These are phyloP conservation scores for Bradypodion pumilum DNA, from an alignment of 2,797 vertebrate species.

Conservation along the genomic window DNA sequence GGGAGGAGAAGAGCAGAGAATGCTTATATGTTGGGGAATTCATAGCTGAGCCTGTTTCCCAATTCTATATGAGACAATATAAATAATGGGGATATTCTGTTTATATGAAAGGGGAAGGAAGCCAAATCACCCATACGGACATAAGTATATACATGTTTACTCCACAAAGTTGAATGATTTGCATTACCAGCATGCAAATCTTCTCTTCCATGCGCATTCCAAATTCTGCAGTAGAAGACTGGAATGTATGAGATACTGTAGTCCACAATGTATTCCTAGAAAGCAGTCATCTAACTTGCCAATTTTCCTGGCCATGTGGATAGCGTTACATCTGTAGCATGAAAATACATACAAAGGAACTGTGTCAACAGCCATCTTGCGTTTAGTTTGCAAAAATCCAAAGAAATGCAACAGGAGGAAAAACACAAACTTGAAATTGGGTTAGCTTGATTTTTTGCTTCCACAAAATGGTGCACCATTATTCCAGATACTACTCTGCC, in stretches of 20 bases:
- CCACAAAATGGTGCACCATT: slow-evolving; percentile 55
- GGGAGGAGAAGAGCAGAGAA: slow-evolving; percentile 50
- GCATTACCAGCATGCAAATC: slow-evolving; percentile 79
- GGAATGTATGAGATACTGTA: slow-evolving; percentile 78
- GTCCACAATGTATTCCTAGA: slow-evolving; percentile 58
- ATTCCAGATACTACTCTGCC: slow-evolving; percentile 59
- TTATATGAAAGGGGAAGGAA: slow-evolving; percentile 56
- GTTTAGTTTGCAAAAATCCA: slow-evolving; percentile 37
- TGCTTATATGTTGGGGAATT: slow-evolving; percentile 51
- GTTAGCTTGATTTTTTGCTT: slow-evolving; percentile 52
- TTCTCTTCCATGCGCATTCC: slow-evolving; percentile 61
- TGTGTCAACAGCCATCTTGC: slow-evolving; percentile 48
- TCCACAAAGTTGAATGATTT: slow-evolving; percentile 71
- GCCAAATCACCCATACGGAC: slow-evolving; percentile 70
- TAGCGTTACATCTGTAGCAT: slow-evolving; percentile 13
- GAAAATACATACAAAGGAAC: slow-evolving; percentile 32
- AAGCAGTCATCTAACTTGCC: slow-evolving; percentile 57
- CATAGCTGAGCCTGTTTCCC: slow-evolving; percentile 66
- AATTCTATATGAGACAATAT: slow-evolving; percentile 77
- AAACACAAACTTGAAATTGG: slow-evolving; percentile 40
- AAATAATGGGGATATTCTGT: slow-evolving; percentile 69
- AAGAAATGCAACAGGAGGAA: slow-evolving; percentile 7
- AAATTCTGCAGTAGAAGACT: slow-evolving; percentile 72
- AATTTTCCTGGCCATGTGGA: slow-evolving; percentile 51
- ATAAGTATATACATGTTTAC: slow-evolving; percentile 77